Evolutionary conservation across 1,140 invertebrate species (phyloP), one percentile per base, ranked within the genome.

Genomic region (Uloborus diversus): DNA sequence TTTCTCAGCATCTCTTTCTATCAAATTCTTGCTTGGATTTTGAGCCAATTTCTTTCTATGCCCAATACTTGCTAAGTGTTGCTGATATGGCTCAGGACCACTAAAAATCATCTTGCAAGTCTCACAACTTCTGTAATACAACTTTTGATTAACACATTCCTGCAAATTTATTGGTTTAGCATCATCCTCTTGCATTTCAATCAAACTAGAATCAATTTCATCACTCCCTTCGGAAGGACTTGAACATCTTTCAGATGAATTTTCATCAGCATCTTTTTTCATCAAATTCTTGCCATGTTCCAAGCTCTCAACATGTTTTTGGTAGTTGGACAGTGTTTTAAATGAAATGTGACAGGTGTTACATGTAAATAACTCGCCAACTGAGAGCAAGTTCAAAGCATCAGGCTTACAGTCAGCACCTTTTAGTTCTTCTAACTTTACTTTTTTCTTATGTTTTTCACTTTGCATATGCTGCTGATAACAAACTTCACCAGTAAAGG

Each of bases 281-380:
- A 3, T 17, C 17, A 4, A 32, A 23, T 49, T 68, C 47, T 4
- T 68, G n/a, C 35, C 65, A 49, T 68, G 65, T 2, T 53, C 27
- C 11, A 68, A 30, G 47, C 65, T 68, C 9, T 53, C 53, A 20
- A 53, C 65, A 68, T 68, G 65, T n/a, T 20, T 53, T 5, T 68
- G 47, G 25, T 20, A 68, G 32, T 53, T 68, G 0, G 0, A 20
- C 5, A 51, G 33, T 13, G n/a, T n/a, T n/a, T n/a, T n/a, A n/a
- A n/a, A n/a, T n/a, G n/a, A n/a, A n/a, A n/a, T n/a, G n/a, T n/a
- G n/a, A n/a, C n/a, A n/a, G n/a, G n/a, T n/a, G n/a, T n/a, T n/a
- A n/a, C n/a, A n/a, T n/a, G n/a, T n/a, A n/a, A n/a, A n/a, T n/a
- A n/a, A n/a, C n/a, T n/a, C n/a, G n/a, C n/a, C n/a, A n/a, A n/a